A percentile compares a stretch with the other conserved stretches of the same genome.
These are phyloP conservation scores for Lepus oiostolus DNA, from an alignment of 2,797 vertebrate genomes.

Conservation along the genomic window DNA sequence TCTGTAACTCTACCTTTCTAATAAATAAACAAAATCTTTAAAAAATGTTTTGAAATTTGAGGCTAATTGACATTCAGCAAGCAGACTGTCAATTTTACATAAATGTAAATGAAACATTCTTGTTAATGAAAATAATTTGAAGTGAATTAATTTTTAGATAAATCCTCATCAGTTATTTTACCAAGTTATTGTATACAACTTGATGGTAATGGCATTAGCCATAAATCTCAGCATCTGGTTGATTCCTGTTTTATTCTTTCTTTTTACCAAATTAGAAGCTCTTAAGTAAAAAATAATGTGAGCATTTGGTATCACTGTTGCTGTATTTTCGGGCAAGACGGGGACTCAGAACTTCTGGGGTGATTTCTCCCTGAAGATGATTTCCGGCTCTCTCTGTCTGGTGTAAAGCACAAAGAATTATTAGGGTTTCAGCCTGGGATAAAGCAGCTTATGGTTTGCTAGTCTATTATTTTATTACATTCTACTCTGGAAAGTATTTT, in stretches of 20 bases:
- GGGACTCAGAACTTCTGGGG: neutral
- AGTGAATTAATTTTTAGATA: constrained; percentile 12
- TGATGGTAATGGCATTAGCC: neutral
- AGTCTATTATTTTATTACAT: constrained; percentile 7
- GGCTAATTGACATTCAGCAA: neutral
- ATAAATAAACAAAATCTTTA: too few relatives aligned
- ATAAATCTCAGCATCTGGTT: neutral
- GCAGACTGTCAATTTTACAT: neutral
- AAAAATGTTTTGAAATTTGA: neutral
- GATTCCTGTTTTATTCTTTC: neutral
- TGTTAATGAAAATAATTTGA: constrained; percentile 9
- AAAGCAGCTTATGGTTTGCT: constrained; percentile 35
- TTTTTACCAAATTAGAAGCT: neutral
- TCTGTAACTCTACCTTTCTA: too few relatives aligned
- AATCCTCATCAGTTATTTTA: neutral
- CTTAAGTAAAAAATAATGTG: neutral
- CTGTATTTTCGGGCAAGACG: neutral
- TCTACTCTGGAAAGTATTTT: neutral
- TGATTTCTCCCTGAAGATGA: neutral
- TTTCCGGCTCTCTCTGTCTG: neutral
- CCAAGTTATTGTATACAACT: neutral
- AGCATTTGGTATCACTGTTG: neutral
- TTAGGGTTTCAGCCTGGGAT: neutral
- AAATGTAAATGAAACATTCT: neutral
- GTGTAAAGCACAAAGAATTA: neutral